A percentile compares a stretch with the other conserved stretches of the same genome.
Evolutionary conservation across 2,113 vertebrate species (phyloP).

Genomic region (Delphinus delphis): DNA sequence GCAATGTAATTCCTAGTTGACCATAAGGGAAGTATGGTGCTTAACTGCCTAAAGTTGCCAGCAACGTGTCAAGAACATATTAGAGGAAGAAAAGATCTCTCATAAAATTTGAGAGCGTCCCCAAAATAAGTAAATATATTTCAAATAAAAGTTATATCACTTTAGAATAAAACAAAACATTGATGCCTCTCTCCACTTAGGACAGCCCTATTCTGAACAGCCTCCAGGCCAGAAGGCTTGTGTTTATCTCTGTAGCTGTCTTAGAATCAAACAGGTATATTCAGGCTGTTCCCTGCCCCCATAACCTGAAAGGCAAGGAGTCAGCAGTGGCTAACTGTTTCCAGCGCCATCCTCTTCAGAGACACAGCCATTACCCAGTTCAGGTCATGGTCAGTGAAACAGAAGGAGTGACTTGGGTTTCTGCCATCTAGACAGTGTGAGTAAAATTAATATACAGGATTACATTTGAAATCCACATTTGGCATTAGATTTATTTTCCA

Average conservation of each 20-base stretch:
- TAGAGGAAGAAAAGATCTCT: neutral
- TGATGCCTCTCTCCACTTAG: neutral
- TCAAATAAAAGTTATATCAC: neutral
- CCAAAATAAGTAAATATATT: neutral
- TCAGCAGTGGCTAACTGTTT: neutral
- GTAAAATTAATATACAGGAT: conserved; percentile 19
- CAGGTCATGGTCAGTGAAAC: neutral
- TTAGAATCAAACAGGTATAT: neutral
- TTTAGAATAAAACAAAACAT: neutral
- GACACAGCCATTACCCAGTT: neutral
- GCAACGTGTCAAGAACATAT: neutral
- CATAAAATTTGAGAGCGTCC: neutral
- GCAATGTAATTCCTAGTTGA: neutral
- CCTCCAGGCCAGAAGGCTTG: neutral
- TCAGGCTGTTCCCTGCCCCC: neutral
- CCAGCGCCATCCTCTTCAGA: neutral
- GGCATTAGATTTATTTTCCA: conserved; percentile 26
- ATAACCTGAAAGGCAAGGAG: neutral
- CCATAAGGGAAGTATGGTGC: neutral
- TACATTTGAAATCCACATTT: neutral
- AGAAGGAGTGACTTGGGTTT: neutral
- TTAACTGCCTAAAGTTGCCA: conserved; percentile 6
- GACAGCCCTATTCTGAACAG: neutral
- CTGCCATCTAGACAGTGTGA: neutral
- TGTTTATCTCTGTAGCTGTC: neutral